These are phyloP conservation scores for Hemistola chrysoprasaria DNA, from an alignment of 2,888 invertebrate genomes.

Conservation along the genomic window DNA sequence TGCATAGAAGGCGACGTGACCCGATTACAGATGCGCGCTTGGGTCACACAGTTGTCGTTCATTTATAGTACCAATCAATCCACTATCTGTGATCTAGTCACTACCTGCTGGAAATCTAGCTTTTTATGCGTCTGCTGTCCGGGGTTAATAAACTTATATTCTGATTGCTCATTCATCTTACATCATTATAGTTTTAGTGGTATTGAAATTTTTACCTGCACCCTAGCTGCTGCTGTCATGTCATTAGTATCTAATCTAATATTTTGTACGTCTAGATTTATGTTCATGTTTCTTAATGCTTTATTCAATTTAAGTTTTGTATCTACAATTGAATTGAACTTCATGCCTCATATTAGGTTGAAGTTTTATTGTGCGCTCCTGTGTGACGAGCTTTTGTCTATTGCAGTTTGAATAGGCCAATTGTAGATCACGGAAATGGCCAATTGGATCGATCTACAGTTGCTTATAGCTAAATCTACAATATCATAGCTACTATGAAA, in stretches of 20 bases:
- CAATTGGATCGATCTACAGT: conserved; percentile 49
- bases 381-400: conserved; percentile 65
- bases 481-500: conserved; percentile 27
- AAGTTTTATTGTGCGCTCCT: conserved; percentile 46
- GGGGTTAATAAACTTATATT: conserved; percentile 73
- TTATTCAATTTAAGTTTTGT: conserved; percentile 35
- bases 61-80: conserved; percentile 78
- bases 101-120: conserved; percentile 70
- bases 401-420: conserved; percentile 61
- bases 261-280: conserved; percentile 39
- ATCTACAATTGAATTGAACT: conserved; percentile 36
- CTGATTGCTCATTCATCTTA: conserved; percentile 80
- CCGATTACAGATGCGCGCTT: conserved; percentile 55
- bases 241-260: conserved; percentile 51
- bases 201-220: conserved; percentile 56
- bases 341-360: conserved; percentile 46
- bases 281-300: conserved; percentile 38
- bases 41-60: conserved; percentile 67
- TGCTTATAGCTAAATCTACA: conserved; percentile 15
- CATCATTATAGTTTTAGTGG: conserved; percentile 71
- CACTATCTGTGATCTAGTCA: conserved; percentile 73
- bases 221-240: conserved; percentile 44
- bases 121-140: conserved; percentile 77
- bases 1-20: conserved; percentile 60
- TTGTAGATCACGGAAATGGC: conserved; percentile 63